phyloP scores from a whole-genome alignment of 2,888 invertebrate genomes.

The Gari tellinella region DNA sequence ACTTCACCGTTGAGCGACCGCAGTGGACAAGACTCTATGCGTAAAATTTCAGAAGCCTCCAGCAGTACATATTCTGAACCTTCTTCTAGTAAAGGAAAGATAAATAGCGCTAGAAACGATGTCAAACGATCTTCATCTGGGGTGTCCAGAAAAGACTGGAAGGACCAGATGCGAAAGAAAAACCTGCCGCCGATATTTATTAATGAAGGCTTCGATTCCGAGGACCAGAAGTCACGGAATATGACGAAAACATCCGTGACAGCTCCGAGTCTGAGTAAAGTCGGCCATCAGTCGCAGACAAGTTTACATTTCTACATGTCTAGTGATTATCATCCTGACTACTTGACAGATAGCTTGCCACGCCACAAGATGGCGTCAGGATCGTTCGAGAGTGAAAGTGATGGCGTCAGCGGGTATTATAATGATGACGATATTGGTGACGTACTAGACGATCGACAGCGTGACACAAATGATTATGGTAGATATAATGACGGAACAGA shows the following conservation, averaged over 20 bases:
- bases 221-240: constrained; percentile 27
- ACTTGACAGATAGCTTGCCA: constrained; percentile 66
- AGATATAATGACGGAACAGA: too few relatives aligned
- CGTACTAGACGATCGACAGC: constrained; percentile 21
- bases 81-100: constrained; percentile 9
- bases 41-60: constrained; percentile 3
- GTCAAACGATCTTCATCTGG: constrained; percentile 58
- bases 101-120: constrained; percentile 31
- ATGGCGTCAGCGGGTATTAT: constrained; percentile 50
- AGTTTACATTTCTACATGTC: constrained; percentile 70
- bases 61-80: constrained; percentile 1
- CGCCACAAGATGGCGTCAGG: constrained; percentile 33
- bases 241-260: background rate
- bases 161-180: constrained; percentile 75
- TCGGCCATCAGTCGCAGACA: constrained; percentile 27
- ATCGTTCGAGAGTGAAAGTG: constrained; percentile 61
- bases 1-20: background rate
- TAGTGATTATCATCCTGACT: constrained; percentile 72
- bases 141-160: constrained; percentile 70
- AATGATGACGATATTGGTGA: constrained; percentile 68
- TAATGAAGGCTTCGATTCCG: constrained; percentile 69
- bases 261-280: background rate
- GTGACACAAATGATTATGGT: too few relatives aligned
- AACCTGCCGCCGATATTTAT: constrained; percentile 76
- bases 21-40: background rate